Conservation (phyloP, 2,888 invertebrate genomes). For the Athalia rosae region DNA sequence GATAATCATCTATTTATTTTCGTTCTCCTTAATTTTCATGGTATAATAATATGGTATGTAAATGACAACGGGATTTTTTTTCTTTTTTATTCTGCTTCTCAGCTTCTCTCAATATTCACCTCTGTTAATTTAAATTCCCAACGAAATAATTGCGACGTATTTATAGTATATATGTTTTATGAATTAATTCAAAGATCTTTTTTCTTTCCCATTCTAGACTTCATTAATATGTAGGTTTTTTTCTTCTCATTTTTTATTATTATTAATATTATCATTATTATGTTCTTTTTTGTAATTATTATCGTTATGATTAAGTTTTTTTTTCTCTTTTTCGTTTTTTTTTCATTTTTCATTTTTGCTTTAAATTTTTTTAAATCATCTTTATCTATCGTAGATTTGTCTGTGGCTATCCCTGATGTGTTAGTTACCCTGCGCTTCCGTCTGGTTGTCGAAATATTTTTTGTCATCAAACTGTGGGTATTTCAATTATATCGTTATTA, state of each 20-base stretch:
- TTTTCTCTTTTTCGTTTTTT: slow-evolving; percentile 60
- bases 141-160: slow-evolving; percentile 66
- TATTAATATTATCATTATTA: slow-evolving; percentile 62
- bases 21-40: slow-evolving; percentile 16
- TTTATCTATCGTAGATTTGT: slow-evolving; percentile 74
- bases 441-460: slow-evolving; percentile 74
- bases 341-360: slow-evolving; percentile 66
- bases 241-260: slow-evolving; percentile 61
- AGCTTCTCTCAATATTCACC: slow-evolving; percentile 51
- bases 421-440: slow-evolving; percentile 74
- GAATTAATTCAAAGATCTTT: slow-evolving; percentile 66
- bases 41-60: slow-evolving; percentile 50
- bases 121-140: slow-evolving; percentile 58
- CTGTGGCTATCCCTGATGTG: slow-evolving; percentile 74
- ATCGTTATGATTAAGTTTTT: slow-evolving; percentile 61
- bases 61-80: slow-evolving; percentile 48
- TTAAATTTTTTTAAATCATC: slow-evolving; percentile 66
- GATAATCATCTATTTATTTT: slow-evolving; percentile 46
- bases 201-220: too few relatives aligned
- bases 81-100: neutral
- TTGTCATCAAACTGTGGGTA: slow-evolving; percentile 61
- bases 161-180: slow-evolving; percentile 62
- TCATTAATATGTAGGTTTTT: slow-evolving; percentile 69
- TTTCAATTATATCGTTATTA: neutral
- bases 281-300: slow-evolving; percentile 65